Evolutionary conservation across 2,888 invertebrate genomes (phyloP), one percentile per base, ranked within the genome.

Genomic region (Panopea generosa): DNA sequence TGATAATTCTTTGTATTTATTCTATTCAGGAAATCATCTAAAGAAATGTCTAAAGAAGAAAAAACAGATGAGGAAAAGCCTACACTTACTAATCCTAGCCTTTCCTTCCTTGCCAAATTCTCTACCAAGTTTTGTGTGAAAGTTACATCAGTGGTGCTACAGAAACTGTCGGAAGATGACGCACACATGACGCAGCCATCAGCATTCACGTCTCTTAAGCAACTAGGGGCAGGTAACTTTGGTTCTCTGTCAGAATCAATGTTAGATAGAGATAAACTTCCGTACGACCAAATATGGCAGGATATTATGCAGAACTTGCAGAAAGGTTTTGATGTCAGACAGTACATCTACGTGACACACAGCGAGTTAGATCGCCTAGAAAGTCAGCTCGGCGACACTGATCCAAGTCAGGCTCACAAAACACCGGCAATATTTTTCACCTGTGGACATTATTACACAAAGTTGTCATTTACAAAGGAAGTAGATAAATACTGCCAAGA

Each of bases 401-500:
- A 68, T 59, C 63, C 66, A 18, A 52, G 33, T 53, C 66, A 74
- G 24, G 62, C 62, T 14, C 67, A 75, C 43, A 61, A 67, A 45
- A 61, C 68, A 11, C 59, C 74, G 14, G 75, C 82, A 9, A 85
- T 87, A 4, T 70, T 89, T 40, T 91, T 91, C 67, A 88, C 90
- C 7, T 91, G 91, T 82, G 90, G 91, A 2, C 91, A 91, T 79
- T 84, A 89, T 69, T 88, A 84, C 62, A 83, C 87, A 4, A 75
- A 83, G 55, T 38, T 71, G 27, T 53, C 76, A 3, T 89, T 90
- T 62, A 60, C 57, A 22, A 76, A 83, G 20, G 87, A 88, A 43
- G 40, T 89, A 24, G 76, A 81, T 1, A 77, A 76, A 49, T 77
- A 89, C 43, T 77, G 77, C 22, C 53, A 61, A 45, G 84, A 88